phyloP scores from a whole-genome alignment of 2,888 invertebrate genomes.

The Lathronympha strigana region DNA sequence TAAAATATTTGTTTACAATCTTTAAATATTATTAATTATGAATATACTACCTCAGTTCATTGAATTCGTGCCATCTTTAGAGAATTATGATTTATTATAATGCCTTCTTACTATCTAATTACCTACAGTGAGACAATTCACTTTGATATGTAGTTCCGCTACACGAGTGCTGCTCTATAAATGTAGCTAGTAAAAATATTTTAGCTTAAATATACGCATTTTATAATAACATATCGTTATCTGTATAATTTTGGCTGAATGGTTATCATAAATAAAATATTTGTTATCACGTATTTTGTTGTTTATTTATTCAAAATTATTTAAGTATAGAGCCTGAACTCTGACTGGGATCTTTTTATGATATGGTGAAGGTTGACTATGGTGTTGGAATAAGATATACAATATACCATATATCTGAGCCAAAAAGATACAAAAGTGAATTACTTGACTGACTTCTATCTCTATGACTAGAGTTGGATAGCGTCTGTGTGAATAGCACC shows the following conservation, averaged over 20 bases:
- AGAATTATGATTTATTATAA: no score
- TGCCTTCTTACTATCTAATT: no score
- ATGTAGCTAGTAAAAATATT: neutral
- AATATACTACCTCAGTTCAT: no score
- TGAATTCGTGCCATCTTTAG: no score
- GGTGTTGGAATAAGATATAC: neutral
- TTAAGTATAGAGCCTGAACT: neutral
- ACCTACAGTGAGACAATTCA: no score
- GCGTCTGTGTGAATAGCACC: no score
- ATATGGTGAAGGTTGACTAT: neutral
- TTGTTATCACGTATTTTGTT: slow-evolving; percentile 3
- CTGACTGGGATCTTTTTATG: neutral
- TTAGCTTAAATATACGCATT: neutral
- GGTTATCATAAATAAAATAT: slow-evolving; percentile 4
- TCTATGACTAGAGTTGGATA: no score
- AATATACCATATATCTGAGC: neutral
- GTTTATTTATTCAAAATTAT: slow-evolving; percentile 17
- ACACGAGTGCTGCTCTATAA: no score
- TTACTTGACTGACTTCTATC: no score
- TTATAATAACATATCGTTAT: neutral
- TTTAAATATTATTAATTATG: no score
- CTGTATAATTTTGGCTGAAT: slow-evolving; percentile 13
- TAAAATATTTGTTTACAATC: no score
- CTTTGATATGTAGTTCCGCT: no score
- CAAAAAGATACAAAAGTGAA: slow-evolving; percentile 1